Conservation (phyloP, 2,888 invertebrate species). For the Eremobia ochroleuca region DNA sequence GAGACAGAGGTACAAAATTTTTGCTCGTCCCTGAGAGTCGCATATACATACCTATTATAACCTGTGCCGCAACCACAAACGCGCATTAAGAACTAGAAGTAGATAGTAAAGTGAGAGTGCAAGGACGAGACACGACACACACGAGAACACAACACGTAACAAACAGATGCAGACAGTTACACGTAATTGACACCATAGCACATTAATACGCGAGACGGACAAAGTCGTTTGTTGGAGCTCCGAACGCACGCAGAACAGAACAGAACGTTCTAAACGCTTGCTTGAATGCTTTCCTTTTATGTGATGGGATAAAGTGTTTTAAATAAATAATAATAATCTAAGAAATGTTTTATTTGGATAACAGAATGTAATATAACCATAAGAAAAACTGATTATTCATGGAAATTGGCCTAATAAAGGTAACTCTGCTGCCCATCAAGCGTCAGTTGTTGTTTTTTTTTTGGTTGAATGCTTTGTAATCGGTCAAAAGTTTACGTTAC, state of each 20-base stretch:
- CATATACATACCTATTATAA: not conserved
- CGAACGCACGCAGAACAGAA: conserved; percentile 16
- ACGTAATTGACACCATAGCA: conserved; percentile 87
- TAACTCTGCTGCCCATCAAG: not conserved
- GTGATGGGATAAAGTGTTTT: no score
- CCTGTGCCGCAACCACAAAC: conserved; percentile 33
- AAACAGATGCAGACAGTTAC: conserved; percentile 70
- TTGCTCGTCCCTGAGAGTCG: no score
- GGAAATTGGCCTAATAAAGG: not conserved
- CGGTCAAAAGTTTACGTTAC: not conserved
- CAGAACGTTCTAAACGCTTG: not conserved
- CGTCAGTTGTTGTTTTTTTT: not conserved
- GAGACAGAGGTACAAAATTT: no score
- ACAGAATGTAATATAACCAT: not conserved
- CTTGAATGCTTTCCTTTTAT: not conserved
- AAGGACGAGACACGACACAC: conserved; percentile 71
- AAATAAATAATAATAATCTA: no score
- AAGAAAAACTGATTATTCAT: no score
- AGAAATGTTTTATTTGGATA: no score
- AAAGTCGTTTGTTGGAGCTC: conserved; percentile 45
- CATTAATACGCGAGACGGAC: conserved; percentile 79
- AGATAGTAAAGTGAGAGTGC: conserved; percentile 63
- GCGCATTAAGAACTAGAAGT: conserved; percentile 27
- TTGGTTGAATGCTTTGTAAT: not conserved
- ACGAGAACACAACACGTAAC: conserved; percentile 67